Conservation (phyloP, 1,140 invertebrate species). For the Antheraea mylitta region DNA sequence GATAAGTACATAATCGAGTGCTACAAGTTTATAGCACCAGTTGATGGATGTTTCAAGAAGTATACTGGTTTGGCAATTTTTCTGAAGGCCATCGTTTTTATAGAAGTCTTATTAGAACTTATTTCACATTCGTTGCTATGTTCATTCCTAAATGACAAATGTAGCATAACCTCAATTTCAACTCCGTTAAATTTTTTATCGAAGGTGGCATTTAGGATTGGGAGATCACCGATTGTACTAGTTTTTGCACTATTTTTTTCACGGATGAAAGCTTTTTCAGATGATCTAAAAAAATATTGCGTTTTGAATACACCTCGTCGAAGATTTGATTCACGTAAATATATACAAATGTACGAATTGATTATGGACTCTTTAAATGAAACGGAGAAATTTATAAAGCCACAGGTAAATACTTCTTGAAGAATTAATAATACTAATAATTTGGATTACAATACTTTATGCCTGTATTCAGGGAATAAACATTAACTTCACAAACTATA, state of each 20-base stretch:
- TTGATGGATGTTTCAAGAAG: not conserved
- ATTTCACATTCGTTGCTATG: not conserved
- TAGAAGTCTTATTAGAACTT: not conserved
- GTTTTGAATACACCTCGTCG: not conserved
- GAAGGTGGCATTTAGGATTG: not conserved
- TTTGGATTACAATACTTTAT: too few species aligned
- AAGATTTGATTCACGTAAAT: not conserved
- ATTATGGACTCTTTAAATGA: not conserved
- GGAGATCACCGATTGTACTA: not conserved
- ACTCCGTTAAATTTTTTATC: not conserved
- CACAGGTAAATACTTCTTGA: not conserved
- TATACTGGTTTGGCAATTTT: not conserved
- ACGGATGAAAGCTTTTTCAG: not conserved
- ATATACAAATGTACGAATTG: not conserved
- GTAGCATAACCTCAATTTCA: not conserved
- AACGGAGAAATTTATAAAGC: not conserved
- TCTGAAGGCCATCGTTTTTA: not conserved
- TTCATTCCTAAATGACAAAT: not conserved
- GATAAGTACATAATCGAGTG: not conserved
- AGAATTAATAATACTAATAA: too few species aligned
- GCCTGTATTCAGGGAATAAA: too few species aligned
- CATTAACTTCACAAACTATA: too few species aligned
- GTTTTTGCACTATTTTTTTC: not conserved
- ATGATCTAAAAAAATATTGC: not conserved
- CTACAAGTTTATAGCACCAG: not conserved